Evolutionary conservation across 1,140 invertebrate species (phyloP), one percentile per base, ranked within the genome.

Genomic region (Akabosia matsudoensis): DNA sequence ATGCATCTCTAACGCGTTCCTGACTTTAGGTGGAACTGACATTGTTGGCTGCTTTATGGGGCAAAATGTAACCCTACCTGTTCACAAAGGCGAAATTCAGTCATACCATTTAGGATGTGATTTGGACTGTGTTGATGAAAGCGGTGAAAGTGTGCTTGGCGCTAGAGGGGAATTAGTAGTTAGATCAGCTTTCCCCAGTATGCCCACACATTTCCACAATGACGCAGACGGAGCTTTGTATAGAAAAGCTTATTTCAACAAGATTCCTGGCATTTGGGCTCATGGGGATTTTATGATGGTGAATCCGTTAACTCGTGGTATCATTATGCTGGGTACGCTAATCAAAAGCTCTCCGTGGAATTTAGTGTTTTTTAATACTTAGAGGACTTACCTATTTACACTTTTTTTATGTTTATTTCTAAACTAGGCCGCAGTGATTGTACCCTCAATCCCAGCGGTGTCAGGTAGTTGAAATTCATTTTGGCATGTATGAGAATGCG

Each of bases 361-460:
- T 83, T 76, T n/a, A n/a, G n/a, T n/a, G n/a, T n/a, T n/a, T n/a
- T n/a, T n/a, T n/a, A n/a, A n/a, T n/a, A n/a, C n/a, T n/a, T n/a
- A n/a, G n/a, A n/a, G n/a, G n/a, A n/a, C n/a, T n/a, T n/a, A n/a
- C n/a, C n/a, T n/a, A n/a, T n/a, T n/a, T n/a, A n/a, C n/a, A n/a
- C n/a, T n/a, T n/a, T n/a, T n/a, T n/a, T n/a, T n/a, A n/a, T n/a
- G n/a, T n/a, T n/a, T n/a, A n/a, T n/a, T n/a, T n/a, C n/a, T n/a
- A n/a, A n/a, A n/a, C n/a, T 14, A 14, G n/a, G 73, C 52, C 18
- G 37, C 28, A 74, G 76, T 84, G 89, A 90, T 84, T 88, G 87
- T 0, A 89, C 88, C 0, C 81, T 90, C n/a, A 90, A 90, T 83
- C 88, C 88, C 28, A 88, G 87, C 84, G 89, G 89, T 37, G 88